Base-by-base conservation (phyloP, 2,113 vertebrate species). In the Alethe diademata region DNA sequence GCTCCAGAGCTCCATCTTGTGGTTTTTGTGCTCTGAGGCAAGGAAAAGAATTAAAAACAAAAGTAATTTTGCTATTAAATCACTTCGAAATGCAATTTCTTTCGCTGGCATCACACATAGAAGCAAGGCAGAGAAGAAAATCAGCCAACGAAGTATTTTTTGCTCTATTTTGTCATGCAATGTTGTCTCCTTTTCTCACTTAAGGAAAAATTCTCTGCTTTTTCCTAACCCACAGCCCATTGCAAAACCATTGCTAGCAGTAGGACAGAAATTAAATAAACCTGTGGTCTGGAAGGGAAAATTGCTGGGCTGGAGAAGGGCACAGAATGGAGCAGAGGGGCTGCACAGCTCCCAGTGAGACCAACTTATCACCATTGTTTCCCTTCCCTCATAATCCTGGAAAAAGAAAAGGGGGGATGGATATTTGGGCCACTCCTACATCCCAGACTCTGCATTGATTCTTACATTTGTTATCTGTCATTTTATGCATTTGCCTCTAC, bases 1-100 rank as follows among this genome's bases (percentile, higher is more conserved):
- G 97, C 76, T 93, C 93, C 93, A 96, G 96, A 96, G 97, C 96
- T 95, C 97, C 97, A 97, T 88, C 97, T 95, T 83, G 96, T 95
- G 97, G 93, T 33, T 79, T 79, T 89, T 61, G 29, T 65, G 26
- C 56, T 85, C 50, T 5, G 2, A 53, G 26, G 23, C 22, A 31
- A 14, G 33, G 33, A 69, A 75, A 53, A 60, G 33, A 69, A 78
- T 88, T 75, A 54, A 65, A 89, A 89, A 57, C 20, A 62, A 73
- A 86, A 93, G 48, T 58, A 73, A 42, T 78, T 92, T 82, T 82
- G 16, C 87, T 72, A 67, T 94, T 95, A 92, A 90, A 67, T 86
- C 58, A 29, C 45, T 74, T 78, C 2, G 14, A 90, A 93, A 78
- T n/a, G 35, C 60, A 80, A 83, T 86, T 94, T 88, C 20, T 93